Percentiles rank a stretch among this genome's conserved stretches.
These are phyloP conservation scores for Yoshiicerus persimilis DNA, from an alignment of 1,140 invertebrate species.

Conservation along the genomic window DNA sequence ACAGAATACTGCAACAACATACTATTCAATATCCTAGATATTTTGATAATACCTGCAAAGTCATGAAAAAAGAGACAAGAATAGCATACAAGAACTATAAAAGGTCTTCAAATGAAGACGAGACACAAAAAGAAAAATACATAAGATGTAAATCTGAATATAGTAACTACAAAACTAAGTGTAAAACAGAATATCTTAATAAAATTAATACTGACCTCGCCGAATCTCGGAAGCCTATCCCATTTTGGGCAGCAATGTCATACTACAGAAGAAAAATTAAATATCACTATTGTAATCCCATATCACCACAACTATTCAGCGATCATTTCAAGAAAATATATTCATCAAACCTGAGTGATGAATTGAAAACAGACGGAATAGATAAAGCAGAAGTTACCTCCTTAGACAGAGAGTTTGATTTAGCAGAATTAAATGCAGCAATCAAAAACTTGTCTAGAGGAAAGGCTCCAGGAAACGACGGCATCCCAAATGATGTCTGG, in stretches of 20 bases:
- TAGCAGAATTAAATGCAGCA: neutral
- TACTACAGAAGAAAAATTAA: neutral
- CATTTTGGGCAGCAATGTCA: neutral
- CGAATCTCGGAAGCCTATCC: neutral
- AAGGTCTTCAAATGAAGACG: neutral
- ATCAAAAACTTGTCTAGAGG: slow-evolving; percentile 40
- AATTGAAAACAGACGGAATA: too few relatives aligned
- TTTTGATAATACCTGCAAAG: neutral
- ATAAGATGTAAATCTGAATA: neutral
- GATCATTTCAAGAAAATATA: neutral
- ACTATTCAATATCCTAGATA: neutral
- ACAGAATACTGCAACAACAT: neutral
- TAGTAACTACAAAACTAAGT: neutral
- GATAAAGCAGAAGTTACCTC: too few relatives aligned
- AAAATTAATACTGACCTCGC: neutral
- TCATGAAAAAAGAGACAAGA: neutral
- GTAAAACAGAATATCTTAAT: neutral
- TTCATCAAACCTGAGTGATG: neutral
- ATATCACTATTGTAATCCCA: neutral
- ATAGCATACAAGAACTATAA: neutral
- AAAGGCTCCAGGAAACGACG: slow-evolving; percentile 46
- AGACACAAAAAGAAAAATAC: neutral
- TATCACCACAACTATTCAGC: neutral
- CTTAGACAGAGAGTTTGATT: neutral
- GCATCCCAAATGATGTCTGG: slow-evolving; percentile 40